Conservation (phyloP, 2,113 vertebrate genomes). For the Prunella fulvescens region DNA sequence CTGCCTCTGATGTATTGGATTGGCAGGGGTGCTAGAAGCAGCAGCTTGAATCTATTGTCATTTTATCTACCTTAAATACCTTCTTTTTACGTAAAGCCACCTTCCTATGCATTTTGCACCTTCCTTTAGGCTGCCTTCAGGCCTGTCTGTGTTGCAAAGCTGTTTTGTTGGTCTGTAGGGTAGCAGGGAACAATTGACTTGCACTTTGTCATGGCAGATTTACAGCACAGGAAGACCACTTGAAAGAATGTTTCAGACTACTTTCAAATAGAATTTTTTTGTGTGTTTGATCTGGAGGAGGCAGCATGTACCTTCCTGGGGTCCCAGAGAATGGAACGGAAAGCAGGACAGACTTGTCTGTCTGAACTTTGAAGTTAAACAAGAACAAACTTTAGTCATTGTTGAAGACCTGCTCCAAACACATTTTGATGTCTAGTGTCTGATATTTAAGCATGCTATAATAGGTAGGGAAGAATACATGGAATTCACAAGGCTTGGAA, state of each 20-base stretch:
- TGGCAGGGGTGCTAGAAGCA: conserved; percentile 25
- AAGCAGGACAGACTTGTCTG: background rate
- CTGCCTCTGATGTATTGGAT: background rate
- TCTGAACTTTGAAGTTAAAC: conserved; percentile 20
- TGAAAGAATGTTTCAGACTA: conserved; percentile 15
- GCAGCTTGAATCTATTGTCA: background rate
- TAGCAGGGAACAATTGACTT: conserved; percentile 39
- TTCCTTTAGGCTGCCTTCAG: conserved; percentile 19
- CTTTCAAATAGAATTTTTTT: conserved; percentile 17
- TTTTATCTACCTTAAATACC: conserved; percentile 8
- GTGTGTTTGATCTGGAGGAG: conserved; percentile 13
- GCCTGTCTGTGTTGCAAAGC: background rate
- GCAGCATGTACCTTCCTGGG: background rate
- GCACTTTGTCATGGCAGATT: conserved; percentile 45
- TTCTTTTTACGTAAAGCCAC: conserved; percentile 27
- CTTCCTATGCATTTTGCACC: conserved; percentile 11
- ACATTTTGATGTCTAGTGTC: background rate
- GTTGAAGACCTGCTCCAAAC: background rate
- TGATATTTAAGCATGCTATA: background rate
- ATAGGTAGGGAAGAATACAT: background rate
- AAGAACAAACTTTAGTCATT: background rate
- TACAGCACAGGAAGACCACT: conserved; percentile 24
- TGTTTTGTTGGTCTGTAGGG: conserved; percentile 20
- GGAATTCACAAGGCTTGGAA: background rate
- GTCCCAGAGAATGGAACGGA: background rate